These are phyloP conservation scores for Scyliorhinus canicula DNA, from an alignment of 2,797 vertebrate species.

Conservation along the genomic window DNA sequence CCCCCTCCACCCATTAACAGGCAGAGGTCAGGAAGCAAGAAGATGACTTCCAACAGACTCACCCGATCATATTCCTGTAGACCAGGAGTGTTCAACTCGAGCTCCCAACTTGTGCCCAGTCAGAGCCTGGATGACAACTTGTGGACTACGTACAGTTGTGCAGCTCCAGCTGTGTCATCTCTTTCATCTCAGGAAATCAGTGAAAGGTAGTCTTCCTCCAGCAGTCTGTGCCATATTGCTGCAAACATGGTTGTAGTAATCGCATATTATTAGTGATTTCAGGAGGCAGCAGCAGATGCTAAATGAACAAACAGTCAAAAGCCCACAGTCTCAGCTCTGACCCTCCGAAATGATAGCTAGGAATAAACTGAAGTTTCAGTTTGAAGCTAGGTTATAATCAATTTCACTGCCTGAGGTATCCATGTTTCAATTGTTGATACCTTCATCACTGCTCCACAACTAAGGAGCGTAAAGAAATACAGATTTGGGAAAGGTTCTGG, in stretches of 20 bases:
- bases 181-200: constrained; percentile 42
- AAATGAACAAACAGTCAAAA: not conserved
- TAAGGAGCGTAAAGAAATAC: not conserved
- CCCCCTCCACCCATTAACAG: constrained; percentile 20
- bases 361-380: not conserved
- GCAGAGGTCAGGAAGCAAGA: constrained; percentile 32
- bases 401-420: not conserved
- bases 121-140: constrained; percentile 13
- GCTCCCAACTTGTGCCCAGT: constrained; percentile 23
- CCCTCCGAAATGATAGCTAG: too few relatives aligned
- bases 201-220: constrained; percentile 29
- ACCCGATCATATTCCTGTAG: constrained; percentile 36
- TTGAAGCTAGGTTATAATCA: not conserved
- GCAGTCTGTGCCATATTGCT: not conserved
- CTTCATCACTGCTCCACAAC: not conserved
- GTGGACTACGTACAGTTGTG: constrained; percentile 45
- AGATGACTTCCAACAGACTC: constrained; percentile 21
- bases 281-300: not conserved
- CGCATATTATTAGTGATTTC: not conserved
- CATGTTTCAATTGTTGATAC: not conserved
- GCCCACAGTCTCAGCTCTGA: not conserved
- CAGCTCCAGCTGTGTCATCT: constrained; percentile 39
- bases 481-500: too few relatives aligned
- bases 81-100: not conserved
- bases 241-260: not conserved